phyloP scores from a whole-genome alignment of 2,113 vertebrate genomes.

The Notothenia coriiceps region DNA sequence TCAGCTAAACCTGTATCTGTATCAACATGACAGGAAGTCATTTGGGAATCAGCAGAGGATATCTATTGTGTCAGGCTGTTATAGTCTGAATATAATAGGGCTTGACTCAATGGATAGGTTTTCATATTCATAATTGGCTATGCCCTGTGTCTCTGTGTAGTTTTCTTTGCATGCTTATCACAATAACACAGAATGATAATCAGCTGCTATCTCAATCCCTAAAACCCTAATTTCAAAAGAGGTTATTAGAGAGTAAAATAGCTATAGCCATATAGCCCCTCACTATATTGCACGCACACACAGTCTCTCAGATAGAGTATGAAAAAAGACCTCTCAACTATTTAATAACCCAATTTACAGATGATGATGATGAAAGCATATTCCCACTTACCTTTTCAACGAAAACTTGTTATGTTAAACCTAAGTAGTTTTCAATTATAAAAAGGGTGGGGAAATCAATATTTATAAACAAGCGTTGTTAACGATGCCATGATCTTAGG shows the following conservation, averaged over 20 bases:
- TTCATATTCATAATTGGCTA: conserved; percentile 75
- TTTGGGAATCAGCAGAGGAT: conserved; percentile 72
- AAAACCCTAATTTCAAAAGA: conserved; percentile 77
- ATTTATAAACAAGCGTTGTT: conserved; percentile 28
- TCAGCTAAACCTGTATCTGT: conserved; percentile 65
- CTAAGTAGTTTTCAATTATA: conserved; percentile 51
- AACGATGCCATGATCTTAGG: too few species aligned
- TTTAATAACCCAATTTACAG: conserved; percentile 74
- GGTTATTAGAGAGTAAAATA: conserved; percentile 77
- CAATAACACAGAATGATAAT: conserved; percentile 77
- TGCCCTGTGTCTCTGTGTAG: conserved; percentile 67
- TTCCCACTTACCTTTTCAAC: conserved; percentile 71
- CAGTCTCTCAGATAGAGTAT: conserved; percentile 51
- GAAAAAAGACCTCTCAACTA: conserved; percentile 70
- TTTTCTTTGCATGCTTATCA: conserved; percentile 76
- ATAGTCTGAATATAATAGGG: conserved; percentile 67
- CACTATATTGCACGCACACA: conserved; percentile 43
- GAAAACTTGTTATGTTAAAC: conserved; percentile 60
- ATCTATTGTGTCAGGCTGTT: conserved; percentile 73
- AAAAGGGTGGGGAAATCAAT: conserved; percentile 37
- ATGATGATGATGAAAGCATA: conserved; percentile 73
- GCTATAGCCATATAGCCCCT: conserved; percentile 59
- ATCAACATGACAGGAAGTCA: conserved; percentile 76
- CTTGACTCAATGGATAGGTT: conserved; percentile 73
- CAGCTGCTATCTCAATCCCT: conserved; percentile 76